These are phyloP conservation scores for Oenanthe oenanthe DNA, from an alignment of 2,113 vertebrate species.

Conservation along the genomic window DNA sequence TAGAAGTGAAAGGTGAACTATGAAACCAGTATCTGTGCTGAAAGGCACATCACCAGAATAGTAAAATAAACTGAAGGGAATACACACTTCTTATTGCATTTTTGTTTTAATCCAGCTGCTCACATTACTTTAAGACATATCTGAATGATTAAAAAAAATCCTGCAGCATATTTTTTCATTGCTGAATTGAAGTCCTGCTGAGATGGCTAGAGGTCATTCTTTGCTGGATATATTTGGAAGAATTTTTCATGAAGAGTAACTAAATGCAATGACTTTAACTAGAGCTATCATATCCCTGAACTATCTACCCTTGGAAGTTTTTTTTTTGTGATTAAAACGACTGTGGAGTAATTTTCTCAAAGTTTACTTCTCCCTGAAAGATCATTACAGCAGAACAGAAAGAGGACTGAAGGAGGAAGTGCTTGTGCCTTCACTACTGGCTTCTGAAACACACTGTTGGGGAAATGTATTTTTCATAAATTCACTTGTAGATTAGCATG, in stretches of 20 bases:
- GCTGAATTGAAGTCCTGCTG: not conserved
- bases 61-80: not conserved
- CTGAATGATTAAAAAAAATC: not conserved
- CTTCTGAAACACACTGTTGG: not conserved
- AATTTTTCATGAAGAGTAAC: not conserved
- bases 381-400: not conserved
- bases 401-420: not conserved
- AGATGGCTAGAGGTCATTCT: not conserved
- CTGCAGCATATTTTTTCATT: not conserved
- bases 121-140: not conserved
- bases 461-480: not conserved
- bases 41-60: not conserved
- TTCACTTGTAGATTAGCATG: not conserved
- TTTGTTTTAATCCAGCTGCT: not conserved
- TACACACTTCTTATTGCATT: not conserved
- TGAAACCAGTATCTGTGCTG: not conserved
- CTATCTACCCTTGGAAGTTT: not conserved
- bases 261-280: not conserved
- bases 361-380: not conserved
- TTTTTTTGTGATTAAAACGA: not conserved
- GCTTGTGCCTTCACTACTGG: rapidly evolving
- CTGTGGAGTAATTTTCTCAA: not conserved
- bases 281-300: not conserved
- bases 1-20: not conserved
- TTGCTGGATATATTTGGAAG: not conserved